A percentile compares a stretch with the other conserved stretches of the same genome.
Evolutionary conservation across 2,888 invertebrate species (phyloP).

Genomic region (Melinaea menophilus): DNA sequence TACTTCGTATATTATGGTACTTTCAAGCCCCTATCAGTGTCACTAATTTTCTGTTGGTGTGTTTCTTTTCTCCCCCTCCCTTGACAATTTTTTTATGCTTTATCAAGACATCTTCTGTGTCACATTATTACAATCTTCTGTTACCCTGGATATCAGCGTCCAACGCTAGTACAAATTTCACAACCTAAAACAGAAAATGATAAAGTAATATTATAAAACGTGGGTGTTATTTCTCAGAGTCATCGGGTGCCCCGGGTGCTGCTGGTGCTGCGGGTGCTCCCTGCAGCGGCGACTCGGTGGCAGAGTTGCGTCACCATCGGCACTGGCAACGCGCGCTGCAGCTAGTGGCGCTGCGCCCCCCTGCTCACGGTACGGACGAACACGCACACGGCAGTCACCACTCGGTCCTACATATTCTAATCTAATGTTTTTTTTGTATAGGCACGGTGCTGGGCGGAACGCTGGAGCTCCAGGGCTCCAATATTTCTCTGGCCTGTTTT

Average conservation of each 20-base stretch:
- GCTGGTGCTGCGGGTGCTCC: constrained; percentile 25
- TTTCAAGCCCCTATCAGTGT: too few relatives aligned
- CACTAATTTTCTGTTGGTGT: too few relatives aligned
- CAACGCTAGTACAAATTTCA: too few relatives aligned
- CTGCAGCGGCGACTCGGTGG: constrained; percentile 31
- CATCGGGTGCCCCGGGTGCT: constrained; percentile 8
- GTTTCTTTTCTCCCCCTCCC: too few relatives aligned
- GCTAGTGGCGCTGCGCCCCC: constrained; percentile 89
- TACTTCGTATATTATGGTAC: too few relatives aligned
- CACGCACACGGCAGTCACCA: background rate
- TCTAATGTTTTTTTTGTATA: constrained; percentile 32
- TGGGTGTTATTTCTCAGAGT: too few relatives aligned
- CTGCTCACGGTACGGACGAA: constrained; percentile 75
- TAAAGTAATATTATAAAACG: too few relatives aligned
- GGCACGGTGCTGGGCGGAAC: constrained; percentile 92
- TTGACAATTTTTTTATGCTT: too few relatives aligned
- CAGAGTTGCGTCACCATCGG: constrained; percentile 88
- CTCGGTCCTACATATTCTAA: background rate
- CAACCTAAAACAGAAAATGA: too few relatives aligned
- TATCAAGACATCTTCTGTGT: too few relatives aligned
- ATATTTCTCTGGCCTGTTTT: constrained; percentile 97
- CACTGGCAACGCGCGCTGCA: constrained; percentile 96
- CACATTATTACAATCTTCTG: too few relatives aligned
- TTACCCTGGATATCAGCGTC: too few relatives aligned
- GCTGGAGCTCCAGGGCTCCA: constrained; percentile 91